phyloP scores from a whole-genome alignment of 2,113 vertebrate genomes.

The Lepus americanus region DNA sequence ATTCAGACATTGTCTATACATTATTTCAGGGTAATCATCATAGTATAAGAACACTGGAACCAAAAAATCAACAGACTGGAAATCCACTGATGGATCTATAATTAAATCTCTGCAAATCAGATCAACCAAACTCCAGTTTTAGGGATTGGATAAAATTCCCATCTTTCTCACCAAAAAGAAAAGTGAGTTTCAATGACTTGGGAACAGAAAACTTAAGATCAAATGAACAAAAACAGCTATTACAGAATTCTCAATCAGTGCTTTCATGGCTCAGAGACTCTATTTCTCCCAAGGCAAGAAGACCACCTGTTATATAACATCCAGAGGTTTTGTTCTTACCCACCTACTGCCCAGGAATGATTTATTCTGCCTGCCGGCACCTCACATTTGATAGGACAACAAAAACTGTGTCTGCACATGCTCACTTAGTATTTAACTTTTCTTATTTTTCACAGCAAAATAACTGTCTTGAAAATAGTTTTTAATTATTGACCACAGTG shows the following conservation, averaged over 20 bases:
- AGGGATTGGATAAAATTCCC: background rate
- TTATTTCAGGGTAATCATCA: background rate
- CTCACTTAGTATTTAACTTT: slow-evolving; percentile 62
- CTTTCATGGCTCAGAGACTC: background rate
- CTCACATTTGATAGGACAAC: slow-evolving; percentile 29
- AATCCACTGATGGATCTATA: background rate
- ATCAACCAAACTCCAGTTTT: background rate
- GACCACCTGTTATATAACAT: background rate
- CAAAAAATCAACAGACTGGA: background rate
- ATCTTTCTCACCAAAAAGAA: background rate
- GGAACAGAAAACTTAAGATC: background rate
- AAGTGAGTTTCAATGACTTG: slow-evolving; percentile 18
- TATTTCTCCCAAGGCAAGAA: background rate
- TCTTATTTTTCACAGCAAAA: slow-evolving; percentile 52
- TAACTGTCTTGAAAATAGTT: slow-evolving; percentile 65
- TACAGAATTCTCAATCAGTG: background rate
- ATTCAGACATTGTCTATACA: background rate
- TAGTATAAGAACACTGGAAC: background rate
- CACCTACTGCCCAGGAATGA: background rate
- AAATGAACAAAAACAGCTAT: background rate
- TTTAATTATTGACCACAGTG: slow-evolving; percentile 41
- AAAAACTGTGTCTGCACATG: slow-evolving; percentile 66
- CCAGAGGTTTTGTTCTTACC: slow-evolving; percentile 11
- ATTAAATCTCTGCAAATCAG: background rate
- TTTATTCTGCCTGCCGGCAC: slow-evolving; percentile 30